Conservation (phyloP, 1,140 invertebrate genomes). For the Eupristina koningsbergeri region DNA sequence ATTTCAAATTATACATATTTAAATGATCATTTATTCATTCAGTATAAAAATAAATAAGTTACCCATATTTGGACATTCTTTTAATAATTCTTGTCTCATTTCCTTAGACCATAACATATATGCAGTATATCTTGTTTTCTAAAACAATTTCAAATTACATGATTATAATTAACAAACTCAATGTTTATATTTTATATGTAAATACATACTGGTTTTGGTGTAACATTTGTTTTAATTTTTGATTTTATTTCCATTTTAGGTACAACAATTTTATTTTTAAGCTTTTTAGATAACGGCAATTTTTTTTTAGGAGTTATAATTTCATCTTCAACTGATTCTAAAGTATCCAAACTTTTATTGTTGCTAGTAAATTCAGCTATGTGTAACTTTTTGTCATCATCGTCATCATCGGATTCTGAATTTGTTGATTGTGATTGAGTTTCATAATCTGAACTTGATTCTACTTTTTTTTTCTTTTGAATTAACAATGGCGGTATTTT, state of each 20-base stretch:
- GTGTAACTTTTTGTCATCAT: slow-evolving; percentile 41
- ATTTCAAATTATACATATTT: no score
- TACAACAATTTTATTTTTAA: slow-evolving; percentile 25
- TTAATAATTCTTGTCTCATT: slow-evolving; percentile 81
- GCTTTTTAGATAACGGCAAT: slow-evolving; percentile 22
- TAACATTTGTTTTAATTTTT: slow-evolving; percentile 28
- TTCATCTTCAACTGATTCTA: slow-evolving; percentile 36
- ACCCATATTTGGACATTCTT: slow-evolving; percentile 85
- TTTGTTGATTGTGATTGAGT: slow-evolving; percentile 49
- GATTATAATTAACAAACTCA: no score
- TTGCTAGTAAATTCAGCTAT: slow-evolving; percentile 38
- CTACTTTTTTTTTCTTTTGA: slow-evolving; percentile 44
- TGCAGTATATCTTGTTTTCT: slow-evolving; percentile 87
- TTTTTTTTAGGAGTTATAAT: slow-evolving; percentile 25
- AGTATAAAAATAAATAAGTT: slow-evolving; percentile 54
- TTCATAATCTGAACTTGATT: slow-evolving; percentile 51
- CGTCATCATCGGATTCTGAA: slow-evolving; percentile 46
- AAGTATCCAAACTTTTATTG: slow-evolving; percentile 29
- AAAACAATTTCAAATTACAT: slow-evolving; percentile 61
- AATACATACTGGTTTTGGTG: slow-evolving; percentile 76
- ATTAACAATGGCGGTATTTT: slow-evolving; percentile 13
- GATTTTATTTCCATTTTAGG: slow-evolving; percentile 61
- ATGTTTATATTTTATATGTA: no score
- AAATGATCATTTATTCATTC: no score
- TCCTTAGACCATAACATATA: slow-evolving; percentile 93